phyloP scores from a whole-genome alignment of 2,113 vertebrate species.

The Reinhardtius hippoglossoides region DNA sequence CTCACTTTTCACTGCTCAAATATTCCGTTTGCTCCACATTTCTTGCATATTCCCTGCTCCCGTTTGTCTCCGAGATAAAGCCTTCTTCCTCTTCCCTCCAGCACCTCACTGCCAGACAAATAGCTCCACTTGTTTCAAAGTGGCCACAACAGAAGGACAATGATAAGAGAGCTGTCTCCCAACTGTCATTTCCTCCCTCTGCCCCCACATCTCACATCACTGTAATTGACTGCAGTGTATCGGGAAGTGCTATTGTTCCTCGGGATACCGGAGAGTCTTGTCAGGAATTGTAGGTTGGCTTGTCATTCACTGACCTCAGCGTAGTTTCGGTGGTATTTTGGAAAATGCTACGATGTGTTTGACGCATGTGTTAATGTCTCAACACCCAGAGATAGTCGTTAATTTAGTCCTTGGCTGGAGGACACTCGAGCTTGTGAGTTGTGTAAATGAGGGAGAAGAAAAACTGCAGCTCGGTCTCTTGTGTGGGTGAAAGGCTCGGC shows the following conservation, averaged over 20 bases:
- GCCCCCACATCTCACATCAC: conserved; percentile 64
- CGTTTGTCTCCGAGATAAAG: conserved; percentile 47
- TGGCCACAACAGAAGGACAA: conserved; percentile 72
- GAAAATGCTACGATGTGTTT: conserved; percentile 46
- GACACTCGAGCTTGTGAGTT: not conserved
- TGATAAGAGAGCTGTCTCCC: conserved; percentile 76
- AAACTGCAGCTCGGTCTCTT: conserved; percentile 18
- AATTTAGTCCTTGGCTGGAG: conserved; percentile 28
- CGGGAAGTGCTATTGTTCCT: conserved; percentile 59
- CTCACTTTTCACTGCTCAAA: conserved; percentile 25
- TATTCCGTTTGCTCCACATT: conserved; percentile 36
- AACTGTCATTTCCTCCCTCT: conserved; percentile 71
- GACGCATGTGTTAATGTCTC: conserved; percentile 27
- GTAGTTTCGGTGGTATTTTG: conserved; percentile 49
- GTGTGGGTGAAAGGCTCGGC: not conserved
- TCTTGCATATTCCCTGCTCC: conserved; percentile 36
- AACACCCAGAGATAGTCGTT: conserved; percentile 24
- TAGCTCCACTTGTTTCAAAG: conserved; percentile 75
- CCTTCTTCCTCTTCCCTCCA: conserved; percentile 40
- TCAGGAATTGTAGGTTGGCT: conserved; percentile 55
- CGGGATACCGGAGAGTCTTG: conserved; percentile 56
- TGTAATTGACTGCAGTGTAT: conserved; percentile 75
- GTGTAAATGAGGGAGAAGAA: conserved; percentile 1
- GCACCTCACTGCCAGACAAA: conserved; percentile 69
- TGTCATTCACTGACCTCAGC: conserved; percentile 75